Base-by-base conservation (phyloP, 2,888 invertebrate species). In the Orthosia gothica region DNA sequence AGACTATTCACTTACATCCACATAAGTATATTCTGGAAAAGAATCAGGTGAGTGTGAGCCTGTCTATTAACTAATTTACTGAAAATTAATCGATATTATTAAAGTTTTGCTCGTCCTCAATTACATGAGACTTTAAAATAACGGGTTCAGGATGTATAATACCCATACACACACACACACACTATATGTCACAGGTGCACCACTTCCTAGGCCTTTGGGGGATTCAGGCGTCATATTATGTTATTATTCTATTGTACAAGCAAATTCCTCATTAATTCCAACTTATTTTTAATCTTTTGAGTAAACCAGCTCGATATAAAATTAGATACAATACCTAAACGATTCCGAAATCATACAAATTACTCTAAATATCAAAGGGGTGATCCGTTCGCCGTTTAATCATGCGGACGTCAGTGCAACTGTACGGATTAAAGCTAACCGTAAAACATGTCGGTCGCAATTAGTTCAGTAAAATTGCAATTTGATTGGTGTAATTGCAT, bases 401-500 rank as follows among this genome's bases (percentile, higher is more conserved):
- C 70, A 82, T 65, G 74, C 72, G 61, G 78, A 73, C 84, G 84
- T 77, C 82, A 86, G 79, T 75, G 83, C 79, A 76, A 80, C 78
- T 74, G 89, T 88, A 79, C 81, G 89, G 91, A 91, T 93, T 92
- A 90, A 88, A 81, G 76, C 82, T 76, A 82, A 90, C 89, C 91
- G 93, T 94, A 93, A 95, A 95, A 94, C 93, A 94, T 91, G 94
- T 93, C 91, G 93, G 89, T 88, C 90, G 94, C 94, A 96, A 96
- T 96, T 96, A 96, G 95, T 95, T 90, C 87, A 92, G 93, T 92
- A 92, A 95, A 96, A 96, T 96, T 94, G 93, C 93, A 93, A 94
- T 96, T 96, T 96, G 95, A 96, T 96, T 95, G 95, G 94, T 96
- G 94, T 96, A 96, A 96, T 96, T 95, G 95, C 96, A 96, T 95